Evolutionary conservation across 2,797 vertebrate species (phyloP).

Genomic region (Alca torda): DNA sequence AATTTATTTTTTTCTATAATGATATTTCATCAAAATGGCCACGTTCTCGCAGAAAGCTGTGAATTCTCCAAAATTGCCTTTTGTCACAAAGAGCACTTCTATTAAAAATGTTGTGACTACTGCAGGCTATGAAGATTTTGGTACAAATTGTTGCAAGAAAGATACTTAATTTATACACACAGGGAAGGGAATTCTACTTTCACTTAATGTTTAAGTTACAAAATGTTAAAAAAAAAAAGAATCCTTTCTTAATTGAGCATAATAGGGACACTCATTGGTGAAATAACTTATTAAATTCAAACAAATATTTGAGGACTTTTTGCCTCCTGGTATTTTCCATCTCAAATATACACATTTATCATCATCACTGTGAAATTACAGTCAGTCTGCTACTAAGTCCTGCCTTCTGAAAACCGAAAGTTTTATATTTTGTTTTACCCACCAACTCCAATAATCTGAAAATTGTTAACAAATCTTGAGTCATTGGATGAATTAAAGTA

Average conservation of each 20-base stretch:
- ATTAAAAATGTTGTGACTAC: background rate
- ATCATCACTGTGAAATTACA: background rate
- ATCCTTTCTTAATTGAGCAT: background rate
- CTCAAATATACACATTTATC: background rate
- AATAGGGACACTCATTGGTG: background rate
- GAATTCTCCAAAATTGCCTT: background rate
- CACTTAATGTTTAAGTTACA: background rate
- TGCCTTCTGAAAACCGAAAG: background rate
- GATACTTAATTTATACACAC: background rate
- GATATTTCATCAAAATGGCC: background rate
- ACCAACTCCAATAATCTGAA: background rate
- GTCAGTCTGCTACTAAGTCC: background rate
- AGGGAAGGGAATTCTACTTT: background rate
- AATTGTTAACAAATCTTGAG: background rate
- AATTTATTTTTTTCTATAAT: background rate
- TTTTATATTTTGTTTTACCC: background rate
- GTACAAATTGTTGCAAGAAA: background rate
- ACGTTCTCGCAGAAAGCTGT: accelerated
- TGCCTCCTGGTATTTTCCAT: background rate
- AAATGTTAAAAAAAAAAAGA: background rate
- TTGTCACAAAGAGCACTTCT: background rate
- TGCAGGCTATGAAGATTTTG: background rate
- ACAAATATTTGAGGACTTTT: background rate
- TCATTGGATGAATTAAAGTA: background rate
- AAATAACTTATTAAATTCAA: background rate